Evolutionary conservation across 2,113 vertebrate genomes (phyloP), one percentile per base, ranked within the genome.

Genomic region (Cyprinus carpio): DNA sequence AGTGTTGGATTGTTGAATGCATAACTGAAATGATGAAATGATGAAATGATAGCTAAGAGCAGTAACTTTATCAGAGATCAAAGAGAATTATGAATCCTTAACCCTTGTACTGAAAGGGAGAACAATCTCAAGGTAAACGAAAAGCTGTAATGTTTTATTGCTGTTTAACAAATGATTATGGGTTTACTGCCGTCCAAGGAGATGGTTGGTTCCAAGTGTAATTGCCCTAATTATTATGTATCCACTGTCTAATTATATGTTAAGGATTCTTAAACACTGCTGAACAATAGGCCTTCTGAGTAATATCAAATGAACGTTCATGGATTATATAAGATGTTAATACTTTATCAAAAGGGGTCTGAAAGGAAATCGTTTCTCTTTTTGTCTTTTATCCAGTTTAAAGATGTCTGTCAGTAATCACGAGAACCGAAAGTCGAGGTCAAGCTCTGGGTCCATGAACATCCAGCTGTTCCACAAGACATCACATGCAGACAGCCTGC

Each of bases 361-460:
- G 20, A 74, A 74, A 40, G 20, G 10, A 67, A 67, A 67, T 29
- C 0, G 27, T 67, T 34, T 1, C 1, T 25, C 7, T 54, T n/a
- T 43, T 56, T n/a, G 65, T 54, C 85, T 81, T 74, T 34, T 54
- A 11, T 76, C 27, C 82, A 94, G 92, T 84, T 89, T 29, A 88
- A 86, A 92, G 86, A 96, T 96, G 96, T 96, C 95, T n/a, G 95
- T 96, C 86, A 96, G 93, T 78, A 96, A 92, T 88, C 96, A 96
- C 72, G 95, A 96, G 87, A 96, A 96, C 90, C 91, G 96, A 83
- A 96, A 96, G 87, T 96, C 96, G 25, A 94, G 96, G 76, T 95
- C 96, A 6, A 96, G 96, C 84, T 95, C 95, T 0, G 95, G 92
- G 15, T 95, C 94, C 37, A 95, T 95, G 94, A 94, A 94, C 83